Conservation (phyloP, 2,113 vertebrate species). For the Aegithalos caudatus region DNA sequence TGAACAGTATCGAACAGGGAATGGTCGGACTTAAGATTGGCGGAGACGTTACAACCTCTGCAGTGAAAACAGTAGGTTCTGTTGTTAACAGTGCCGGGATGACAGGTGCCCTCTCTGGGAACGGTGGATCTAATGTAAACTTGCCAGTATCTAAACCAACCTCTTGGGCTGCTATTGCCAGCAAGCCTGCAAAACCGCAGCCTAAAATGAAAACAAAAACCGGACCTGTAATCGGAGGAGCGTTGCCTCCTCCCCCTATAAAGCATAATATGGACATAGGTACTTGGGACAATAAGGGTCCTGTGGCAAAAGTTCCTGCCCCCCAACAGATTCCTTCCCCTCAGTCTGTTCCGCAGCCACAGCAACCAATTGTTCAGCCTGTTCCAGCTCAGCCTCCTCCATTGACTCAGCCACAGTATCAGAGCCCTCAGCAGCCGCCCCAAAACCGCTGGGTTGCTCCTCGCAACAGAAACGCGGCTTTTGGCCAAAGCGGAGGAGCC, state of each 20-base stretch:
- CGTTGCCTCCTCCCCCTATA: slow-evolving; percentile 88
- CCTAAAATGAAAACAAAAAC: slow-evolving; percentile 89
- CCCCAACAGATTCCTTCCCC: slow-evolving; percentile 73
- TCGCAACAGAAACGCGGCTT: slow-evolving; percentile 86
- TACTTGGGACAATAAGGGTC: slow-evolving; percentile 95
- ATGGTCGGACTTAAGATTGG: slow-evolving; percentile 94
- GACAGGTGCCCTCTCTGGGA: slow-evolving; percentile 80
- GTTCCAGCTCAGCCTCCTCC: slow-evolving; percentile 82
- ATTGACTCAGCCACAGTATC: slow-evolving; percentile 82
- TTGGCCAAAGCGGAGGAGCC: slow-evolving; percentile 79
- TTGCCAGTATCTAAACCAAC: slow-evolving; percentile 89
- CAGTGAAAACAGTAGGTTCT: slow-evolving; percentile 88
- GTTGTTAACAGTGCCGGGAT: slow-evolving; percentile 85
- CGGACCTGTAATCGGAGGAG: slow-evolving; percentile 79
- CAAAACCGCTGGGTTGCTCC: slow-evolving; percentile 94
- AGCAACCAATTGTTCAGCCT: slow-evolving; percentile 80
- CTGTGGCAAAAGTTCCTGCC: slow-evolving; percentile 82
- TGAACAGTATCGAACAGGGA: slow-evolving; percentile 95
- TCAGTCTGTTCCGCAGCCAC: slow-evolving; percentile 70
- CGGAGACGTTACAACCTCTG: slow-evolving; percentile 83
- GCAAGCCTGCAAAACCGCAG: slow-evolving; percentile 91
- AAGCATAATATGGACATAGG: slow-evolving; percentile 98
- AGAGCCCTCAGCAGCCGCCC: slow-evolving; percentile 82
- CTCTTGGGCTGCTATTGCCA: slow-evolving; percentile 95
- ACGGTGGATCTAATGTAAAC: slow-evolving; percentile 80